Conservation (phyloP, 2,888 invertebrate species). For the Dysmachus trigonus region DNA sequence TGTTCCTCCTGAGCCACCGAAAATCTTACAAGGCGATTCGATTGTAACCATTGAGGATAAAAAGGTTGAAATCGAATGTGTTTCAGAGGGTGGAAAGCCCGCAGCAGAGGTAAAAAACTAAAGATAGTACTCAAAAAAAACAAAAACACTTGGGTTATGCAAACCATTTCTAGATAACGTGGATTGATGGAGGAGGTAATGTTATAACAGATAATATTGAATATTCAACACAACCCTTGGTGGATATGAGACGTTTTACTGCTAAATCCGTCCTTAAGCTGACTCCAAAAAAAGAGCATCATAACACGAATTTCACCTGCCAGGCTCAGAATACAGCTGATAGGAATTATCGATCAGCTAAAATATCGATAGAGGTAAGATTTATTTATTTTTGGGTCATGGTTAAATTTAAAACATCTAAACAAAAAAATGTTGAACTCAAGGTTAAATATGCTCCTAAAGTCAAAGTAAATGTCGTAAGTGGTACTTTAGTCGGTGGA, state of each 20-base stretch:
- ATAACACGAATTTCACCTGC: conserved; percentile 90
- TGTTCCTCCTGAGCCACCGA: conserved; percentile 90
- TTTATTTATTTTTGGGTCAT: neutral
- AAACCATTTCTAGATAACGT: conserved; percentile 75
- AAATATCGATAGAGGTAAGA: conserved; percentile 81
- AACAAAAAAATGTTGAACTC: neutral
- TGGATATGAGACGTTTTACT: conserved; percentile 84
- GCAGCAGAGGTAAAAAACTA: conserved; percentile 82
- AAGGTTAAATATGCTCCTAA: conserved; percentile 93
- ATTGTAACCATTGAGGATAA: conserved; percentile 88
- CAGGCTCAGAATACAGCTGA: conserved; percentile 93
- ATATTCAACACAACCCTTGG: conserved; percentile 76
- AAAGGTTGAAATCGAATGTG: conserved; percentile 89
- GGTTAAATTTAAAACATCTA: neutral
- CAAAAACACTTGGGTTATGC: neutral
- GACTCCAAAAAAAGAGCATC: conserved; percentile 86
- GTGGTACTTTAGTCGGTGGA: conserved; percentile 68
- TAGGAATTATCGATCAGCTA: conserved; percentile 81
- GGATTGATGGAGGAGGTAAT: conserved; percentile 89
- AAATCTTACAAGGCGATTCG: conserved; percentile 85
- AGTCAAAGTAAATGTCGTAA: conserved; percentile 77
- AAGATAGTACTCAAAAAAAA: neutral
- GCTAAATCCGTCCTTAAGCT: conserved; percentile 85
- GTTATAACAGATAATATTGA: conserved; percentile 84
- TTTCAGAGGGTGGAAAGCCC: conserved; percentile 91